Percentiles rank a stretch among this genome's conserved stretches.
These are phyloP conservation scores for Sicus ferrugineus DNA, from an alignment of 2,888 invertebrate species.

Conservation along the genomic window DNA sequence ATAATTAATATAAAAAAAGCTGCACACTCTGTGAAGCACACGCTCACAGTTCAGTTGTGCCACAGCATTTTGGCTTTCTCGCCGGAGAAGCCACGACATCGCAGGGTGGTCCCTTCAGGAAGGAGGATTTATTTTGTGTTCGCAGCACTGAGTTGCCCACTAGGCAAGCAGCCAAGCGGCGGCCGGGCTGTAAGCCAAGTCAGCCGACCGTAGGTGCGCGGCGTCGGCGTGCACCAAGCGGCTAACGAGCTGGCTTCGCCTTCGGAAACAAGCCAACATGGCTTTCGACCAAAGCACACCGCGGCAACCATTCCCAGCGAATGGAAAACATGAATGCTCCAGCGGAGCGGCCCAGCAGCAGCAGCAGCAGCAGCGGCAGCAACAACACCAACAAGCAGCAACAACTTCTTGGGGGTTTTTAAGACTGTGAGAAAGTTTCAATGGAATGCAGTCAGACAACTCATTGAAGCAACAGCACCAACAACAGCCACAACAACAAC, in stretches of 20 bases:
- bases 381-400: constrained; percentile 22
- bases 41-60: background rate
- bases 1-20: too few relatives aligned
- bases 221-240: constrained; percentile 15
- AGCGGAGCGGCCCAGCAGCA: constrained; percentile 28
- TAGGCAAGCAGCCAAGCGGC: constrained; percentile 18
- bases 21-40: too few relatives aligned
- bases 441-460: constrained; percentile 64
- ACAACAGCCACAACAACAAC: constrained; percentile 32
- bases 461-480: constrained; percentile 41
- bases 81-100: background rate
- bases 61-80: constrained; percentile 25
- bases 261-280: constrained; percentile 28
- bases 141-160: constrained; percentile 30
- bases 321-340: constrained; percentile 30
- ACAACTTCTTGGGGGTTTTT: constrained; percentile 42
- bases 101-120: constrained; percentile 32
- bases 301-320: constrained; percentile 27
- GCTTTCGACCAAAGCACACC: constrained; percentile 22
- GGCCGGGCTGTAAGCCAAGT: constrained; percentile 20
- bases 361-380: constrained; percentile 31
- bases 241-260: constrained; percentile 22
- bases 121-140: constrained; percentile 32
- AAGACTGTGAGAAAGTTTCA: constrained; percentile 64
- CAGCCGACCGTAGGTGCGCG: constrained; percentile 19